Percentiles rank a stretch among this genome's conserved stretches.
phyloP scores from a whole-genome alignment of 2,888 invertebrate genomes.

The Drosophila neonasuta region DNA sequence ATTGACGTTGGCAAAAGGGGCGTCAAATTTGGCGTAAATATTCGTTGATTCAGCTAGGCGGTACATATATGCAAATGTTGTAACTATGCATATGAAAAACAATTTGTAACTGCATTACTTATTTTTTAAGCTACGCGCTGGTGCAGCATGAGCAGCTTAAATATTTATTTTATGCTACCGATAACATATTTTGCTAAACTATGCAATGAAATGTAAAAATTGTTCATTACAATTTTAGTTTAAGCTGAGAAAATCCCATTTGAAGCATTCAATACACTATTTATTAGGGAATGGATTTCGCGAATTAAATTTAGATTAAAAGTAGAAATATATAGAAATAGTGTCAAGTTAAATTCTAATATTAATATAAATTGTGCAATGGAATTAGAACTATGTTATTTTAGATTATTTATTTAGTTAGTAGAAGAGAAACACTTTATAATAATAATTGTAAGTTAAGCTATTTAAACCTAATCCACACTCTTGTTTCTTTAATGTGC shows the following conservation, averaged over 20 bases:
- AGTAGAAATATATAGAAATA: too few species aligned
- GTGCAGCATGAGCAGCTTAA: not conserved
- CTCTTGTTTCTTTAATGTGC: not conserved
- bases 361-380: too few species aligned
- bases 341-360: too few species aligned
- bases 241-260: too few species aligned
- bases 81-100: conserved; percentile 8
- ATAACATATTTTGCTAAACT: not conserved
- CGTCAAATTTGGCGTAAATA: not conserved
- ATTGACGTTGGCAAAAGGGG: conserved; percentile 14
- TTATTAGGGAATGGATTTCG: too few species aligned
- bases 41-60: not conserved
- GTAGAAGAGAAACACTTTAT: too few species aligned
- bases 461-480: not conserved
- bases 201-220: too few species aligned
- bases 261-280: too few species aligned
- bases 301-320: too few species aligned
- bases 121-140: not conserved
- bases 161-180: not conserved
- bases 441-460: not conserved
- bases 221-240: too few species aligned
- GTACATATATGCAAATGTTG: conserved; percentile 10
- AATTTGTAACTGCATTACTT: not conserved
- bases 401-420: too few species aligned
- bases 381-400: too few species aligned